A percentile compares a stretch with the other conserved stretches of the same genome.
phyloP scores from a whole-genome alignment of 2,888 invertebrate species.

The Heteropelma amictum region DNA sequence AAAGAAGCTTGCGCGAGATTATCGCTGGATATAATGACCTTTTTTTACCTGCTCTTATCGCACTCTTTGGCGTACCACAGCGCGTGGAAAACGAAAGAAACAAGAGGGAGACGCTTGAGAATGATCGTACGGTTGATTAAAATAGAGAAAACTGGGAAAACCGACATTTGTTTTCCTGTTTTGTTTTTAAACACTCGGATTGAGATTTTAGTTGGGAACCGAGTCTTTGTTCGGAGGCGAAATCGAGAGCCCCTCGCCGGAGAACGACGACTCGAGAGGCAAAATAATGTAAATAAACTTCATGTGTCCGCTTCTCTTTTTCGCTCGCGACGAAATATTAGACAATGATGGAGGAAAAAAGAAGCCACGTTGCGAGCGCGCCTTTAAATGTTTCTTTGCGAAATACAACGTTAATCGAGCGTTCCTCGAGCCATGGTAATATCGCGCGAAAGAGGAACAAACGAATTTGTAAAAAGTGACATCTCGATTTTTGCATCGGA shows the following conservation, averaged over 20 bases:
- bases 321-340: constrained; percentile 50
- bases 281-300: constrained; percentile 45
- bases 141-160: constrained; percentile 7
- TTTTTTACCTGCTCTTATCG: constrained; percentile 75
- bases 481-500: no score
- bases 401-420: no score
- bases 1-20: constrained; percentile 60
- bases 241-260: constrained; percentile 5
- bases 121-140: constrained; percentile 52
- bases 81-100: constrained; percentile 11
- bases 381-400: constrained; percentile 21
- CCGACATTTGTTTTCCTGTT: constrained; percentile 13
- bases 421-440: not conserved
- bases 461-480: constrained; percentile 3
- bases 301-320: constrained; percentile 48
- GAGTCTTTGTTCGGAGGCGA: constrained; percentile 11
- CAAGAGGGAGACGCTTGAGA: constrained; percentile 33
- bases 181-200: no score
- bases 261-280: not conserved
- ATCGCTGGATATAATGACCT: constrained; percentile 63
- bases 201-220: constrained; percentile 11
- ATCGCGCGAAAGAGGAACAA: constrained; percentile 12
- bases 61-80: constrained; percentile 66
- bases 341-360: constrained; percentile 6
- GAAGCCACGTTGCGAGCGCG: constrained; percentile 44